Percentiles rank a stretch among this genome's conserved stretches.
These are phyloP conservation scores for Pseudochirops cupreus DNA, from an alignment of 2,797 vertebrate species.

Conservation along the genomic window DNA sequence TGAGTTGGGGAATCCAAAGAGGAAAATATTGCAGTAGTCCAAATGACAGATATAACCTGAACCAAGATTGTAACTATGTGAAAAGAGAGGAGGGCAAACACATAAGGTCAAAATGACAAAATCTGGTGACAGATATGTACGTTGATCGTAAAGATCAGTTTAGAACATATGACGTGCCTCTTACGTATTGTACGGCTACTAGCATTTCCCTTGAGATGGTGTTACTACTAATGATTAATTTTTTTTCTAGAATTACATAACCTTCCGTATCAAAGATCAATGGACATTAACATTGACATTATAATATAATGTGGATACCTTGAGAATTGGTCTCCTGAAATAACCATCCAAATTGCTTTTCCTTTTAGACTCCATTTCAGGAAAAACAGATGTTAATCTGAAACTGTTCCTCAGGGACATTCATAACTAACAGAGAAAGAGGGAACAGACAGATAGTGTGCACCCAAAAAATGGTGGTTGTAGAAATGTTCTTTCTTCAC, in stretches of 20 bases:
- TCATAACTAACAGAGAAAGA: slow-evolving; percentile 24
- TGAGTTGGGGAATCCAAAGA: not conserved
- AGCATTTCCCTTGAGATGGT: slow-evolving; percentile 14
- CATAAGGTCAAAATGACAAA: not conserved
- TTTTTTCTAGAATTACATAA: not conserved
- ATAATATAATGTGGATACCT: not conserved
- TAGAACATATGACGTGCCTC: not conserved
- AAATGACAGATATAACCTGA: not conserved
- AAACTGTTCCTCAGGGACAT: slow-evolving; percentile 21
- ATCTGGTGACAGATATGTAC: not conserved
- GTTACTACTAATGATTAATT: slow-evolving; percentile 18
- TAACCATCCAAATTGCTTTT: slow-evolving; percentile 12
- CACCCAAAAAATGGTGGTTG: not conserved
- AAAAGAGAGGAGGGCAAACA: not conserved
- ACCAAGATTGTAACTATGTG: not conserved
- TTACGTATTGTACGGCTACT: not conserved
- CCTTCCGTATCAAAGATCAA: not conserved
- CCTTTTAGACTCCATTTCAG: slow-evolving; percentile 37
- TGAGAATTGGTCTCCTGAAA: slow-evolving; percentile 18
- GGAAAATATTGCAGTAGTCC: not conserved
- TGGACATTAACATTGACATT: not conserved
- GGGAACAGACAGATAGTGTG: not conserved
- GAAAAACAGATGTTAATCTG: slow-evolving; percentile 12
- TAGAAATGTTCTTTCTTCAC: not conserved
- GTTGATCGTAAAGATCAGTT: slow-evolving; percentile 20